Evolutionary conservation across 2,888 invertebrate species (phyloP), one percentile per base, ranked within the genome.

Genomic region (Campoletis raptor): DNA sequence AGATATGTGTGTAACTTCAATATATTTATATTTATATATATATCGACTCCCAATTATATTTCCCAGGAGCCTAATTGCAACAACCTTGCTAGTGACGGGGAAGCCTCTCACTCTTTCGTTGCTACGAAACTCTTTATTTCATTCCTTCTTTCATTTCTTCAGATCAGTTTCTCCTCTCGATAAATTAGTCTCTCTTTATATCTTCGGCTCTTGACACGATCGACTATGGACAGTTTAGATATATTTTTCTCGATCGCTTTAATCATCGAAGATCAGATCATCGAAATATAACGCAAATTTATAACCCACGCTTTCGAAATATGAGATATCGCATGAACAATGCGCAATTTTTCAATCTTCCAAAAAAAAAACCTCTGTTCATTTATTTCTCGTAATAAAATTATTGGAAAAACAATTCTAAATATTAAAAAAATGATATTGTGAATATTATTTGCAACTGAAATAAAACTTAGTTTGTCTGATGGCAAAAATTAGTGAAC

Each of bases 31-130:
- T 18, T 30, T 36, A n/a, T 24, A 37, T 61, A 70, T n/a, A 61
- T 36, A 73, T 81, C 48, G 64, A 37, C 18, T 73, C 40, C 21
- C 40, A 66, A 81, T 81, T 72, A 67, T 67, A 73, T 67, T 45
- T 73, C 54, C 73, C 79, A 72, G 67, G 45, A 83, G 79, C 67
- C 73, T 79, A 73, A 83, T 83, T 83, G 83, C 83, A 79, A 24
- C 79, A 73, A 79, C 54, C 73, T 79, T 79, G 37, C 66, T 48
- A 24, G 54, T 42, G 54, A 45, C 54, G 15, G 72, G 8, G n/a
- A 78, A 24, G 12, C 57, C 67, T 79, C 79, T 79, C 83, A 67
- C 73, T 74, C 73, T 73, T 21, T 15, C 70, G 36, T 9, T 45
- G 8, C 10, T 66, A 69, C 67, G 6, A 52, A 40, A 37, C 66